These are phyloP conservation scores for Drosophila triauraria DNA, from an alignment of 1,140 invertebrate species.

Conservation along the genomic window DNA sequence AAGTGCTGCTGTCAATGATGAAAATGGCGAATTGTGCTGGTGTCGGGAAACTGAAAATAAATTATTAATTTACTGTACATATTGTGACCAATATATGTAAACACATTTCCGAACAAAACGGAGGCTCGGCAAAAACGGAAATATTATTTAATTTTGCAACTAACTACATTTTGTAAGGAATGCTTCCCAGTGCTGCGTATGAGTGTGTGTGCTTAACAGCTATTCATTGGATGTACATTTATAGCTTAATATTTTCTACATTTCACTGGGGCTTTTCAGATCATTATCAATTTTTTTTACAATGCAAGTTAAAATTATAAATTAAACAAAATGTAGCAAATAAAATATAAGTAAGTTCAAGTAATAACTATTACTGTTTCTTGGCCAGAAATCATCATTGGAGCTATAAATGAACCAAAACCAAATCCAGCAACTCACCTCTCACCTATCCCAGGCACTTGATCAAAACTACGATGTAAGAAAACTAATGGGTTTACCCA, in stretches of 20 bases:
- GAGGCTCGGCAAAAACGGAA: background rate
- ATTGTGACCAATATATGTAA: slow-evolving; percentile 12
- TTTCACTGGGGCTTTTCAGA: background rate
- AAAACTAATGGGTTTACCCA: slow-evolving; percentile 8
- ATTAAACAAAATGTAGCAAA: background rate
- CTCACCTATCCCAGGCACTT: slow-evolving; percentile 88
- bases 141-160: slow-evolving; percentile 2
- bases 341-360: background rate
- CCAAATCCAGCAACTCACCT: slow-evolving; percentile 87
- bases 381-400: slow-evolving; percentile 21
- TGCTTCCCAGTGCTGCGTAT: background rate
- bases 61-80: slow-evolving; percentile 6
- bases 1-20: slow-evolving; percentile 32
- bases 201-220: slow-evolving; percentile 23
- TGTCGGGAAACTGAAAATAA: slow-evolving; percentile 11
- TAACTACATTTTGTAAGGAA: slow-evolving; percentile 2
- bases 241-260: background rate
- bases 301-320: background rate
- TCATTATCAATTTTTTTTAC: background rate
- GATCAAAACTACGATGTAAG: slow-evolving; percentile 90
- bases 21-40: slow-evolving; percentile 62
- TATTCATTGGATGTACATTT: slow-evolving; percentile 8
- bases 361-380: slow-evolving; percentile 6
- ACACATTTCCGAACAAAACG: slow-evolving; percentile 18
- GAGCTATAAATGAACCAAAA: slow-evolving; percentile 82